Evolutionary conservation across 2,797 vertebrate genomes (phyloP), one percentile per base, ranked within the genome.

Genomic region (Simalia tracyae): DNA sequence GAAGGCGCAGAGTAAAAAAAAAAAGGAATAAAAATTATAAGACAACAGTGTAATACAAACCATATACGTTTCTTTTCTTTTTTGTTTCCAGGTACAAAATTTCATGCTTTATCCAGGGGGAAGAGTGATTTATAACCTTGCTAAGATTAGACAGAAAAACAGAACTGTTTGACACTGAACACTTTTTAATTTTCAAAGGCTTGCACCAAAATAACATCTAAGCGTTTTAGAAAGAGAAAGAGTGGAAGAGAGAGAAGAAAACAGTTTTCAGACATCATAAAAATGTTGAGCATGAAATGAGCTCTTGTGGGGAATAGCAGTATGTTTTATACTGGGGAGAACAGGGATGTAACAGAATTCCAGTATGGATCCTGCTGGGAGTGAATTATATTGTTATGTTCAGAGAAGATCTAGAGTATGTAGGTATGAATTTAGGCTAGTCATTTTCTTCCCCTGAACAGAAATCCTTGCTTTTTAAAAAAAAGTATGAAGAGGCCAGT

Each of bases 151-250:
- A 91, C 66, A 59, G 64, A 28, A 91, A 81, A 92, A 31, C 46
- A 64, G 93, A 94, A 94, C 28, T 0, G 0, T 57, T 94, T 95
- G 93, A 92, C 76, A 90, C 57, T 1, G 0, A 91, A 85, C 3
- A 0, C 22, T 56, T 90, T 95, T 92, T 86, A 90, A 81, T 94
- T 95, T 95, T 93, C 81, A 92, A 89, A 87, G 84, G 12, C 68
- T 64, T 63, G 36, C 91, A 89, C 46, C 87, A 88, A 64, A 31
- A 36, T 19, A 60, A 90, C 68, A 93, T 91, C 90, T 94, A 84
- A 94, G 14, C 60, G 94, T 91, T 89, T 81, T 81, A 24, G 46
- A 46, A 81, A 81, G 19, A 76, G 46, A 22, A 66, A 19, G 86
- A 89, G 46, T 4, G 19, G 61, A 28, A 54, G 91, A 24, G 22